These are phyloP conservation scores for Muscicapa adusta DNA, from an alignment of 2,113 vertebrate species.

Conservation along the genomic window DNA sequence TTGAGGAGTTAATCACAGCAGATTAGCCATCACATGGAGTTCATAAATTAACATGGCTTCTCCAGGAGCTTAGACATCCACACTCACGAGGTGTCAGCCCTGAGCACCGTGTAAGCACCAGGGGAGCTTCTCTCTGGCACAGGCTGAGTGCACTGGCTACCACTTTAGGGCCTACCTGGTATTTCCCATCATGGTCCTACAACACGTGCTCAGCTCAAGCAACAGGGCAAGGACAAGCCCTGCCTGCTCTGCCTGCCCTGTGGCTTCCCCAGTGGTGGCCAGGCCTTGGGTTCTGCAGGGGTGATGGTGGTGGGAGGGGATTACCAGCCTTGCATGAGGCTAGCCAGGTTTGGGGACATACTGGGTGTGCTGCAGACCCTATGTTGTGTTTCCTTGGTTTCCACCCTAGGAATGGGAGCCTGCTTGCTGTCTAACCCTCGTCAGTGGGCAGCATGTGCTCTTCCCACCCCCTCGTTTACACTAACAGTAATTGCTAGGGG, in stretches of 20 bases:
- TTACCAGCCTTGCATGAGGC: background rate
- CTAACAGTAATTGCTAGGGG: background rate
- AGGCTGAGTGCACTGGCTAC: fast-evolving
- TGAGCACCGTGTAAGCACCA: background rate
- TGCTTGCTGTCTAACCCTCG: background rate
- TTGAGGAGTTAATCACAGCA: background rate
- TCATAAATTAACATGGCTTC: background rate
- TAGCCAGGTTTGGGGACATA: background rate
- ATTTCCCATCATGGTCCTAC: fast-evolving
- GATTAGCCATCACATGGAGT: background rate
- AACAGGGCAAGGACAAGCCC: background rate
- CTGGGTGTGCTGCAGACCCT: too few relatives aligned
- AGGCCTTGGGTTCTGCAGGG: background rate
- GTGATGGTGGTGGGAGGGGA: background rate
- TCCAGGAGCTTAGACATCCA: background rate
- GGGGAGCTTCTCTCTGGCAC: fast-evolving
- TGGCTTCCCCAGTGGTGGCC: fast-evolving
- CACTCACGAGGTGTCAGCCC: background rate
- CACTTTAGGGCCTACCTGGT: background rate
- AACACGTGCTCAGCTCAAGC: fast-evolving
- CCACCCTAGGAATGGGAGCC: background rate
- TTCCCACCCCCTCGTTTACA: background rate
- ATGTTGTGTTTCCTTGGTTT: background rate
- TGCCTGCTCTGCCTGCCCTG: background rate
- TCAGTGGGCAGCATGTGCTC: background rate